A percentile compares a stretch with the other conserved stretches of the same genome.
phyloP scores from a whole-genome alignment of 1,140 invertebrate genomes.

The Aphidius gifuensis region DNA sequence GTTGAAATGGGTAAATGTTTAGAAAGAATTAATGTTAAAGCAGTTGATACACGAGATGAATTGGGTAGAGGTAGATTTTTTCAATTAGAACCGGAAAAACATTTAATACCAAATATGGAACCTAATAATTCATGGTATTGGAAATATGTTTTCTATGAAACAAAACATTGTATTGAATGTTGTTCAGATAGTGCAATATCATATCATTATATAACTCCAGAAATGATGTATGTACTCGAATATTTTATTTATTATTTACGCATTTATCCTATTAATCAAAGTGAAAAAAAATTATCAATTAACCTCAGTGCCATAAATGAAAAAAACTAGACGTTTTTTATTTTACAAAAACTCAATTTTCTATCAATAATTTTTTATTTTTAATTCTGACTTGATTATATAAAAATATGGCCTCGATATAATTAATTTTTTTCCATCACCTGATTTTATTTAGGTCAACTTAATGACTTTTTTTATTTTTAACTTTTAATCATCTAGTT shows the following conservation, averaged over 20 bases:
- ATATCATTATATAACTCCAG: constrained; percentile 92
- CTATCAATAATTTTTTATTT: no score
- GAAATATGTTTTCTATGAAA: constrained; percentile 90
- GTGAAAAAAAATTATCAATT: constrained; percentile 36
- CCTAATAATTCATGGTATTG: constrained; percentile 89
- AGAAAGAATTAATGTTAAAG: constrained; percentile 78
- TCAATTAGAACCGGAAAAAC: constrained; percentile 88
- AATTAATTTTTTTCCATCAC: no score
- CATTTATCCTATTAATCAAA: constrained; percentile 75
- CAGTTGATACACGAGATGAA: constrained; percentile 82
- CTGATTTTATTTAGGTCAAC: no score
- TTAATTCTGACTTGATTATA: no score
- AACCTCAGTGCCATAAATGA: constrained; percentile 33
- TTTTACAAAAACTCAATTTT: no score
- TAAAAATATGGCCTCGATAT: no score
- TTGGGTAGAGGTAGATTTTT: constrained; percentile 86
- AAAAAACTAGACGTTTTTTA: constrained; percentile 39
- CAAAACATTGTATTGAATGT: constrained; percentile 86
- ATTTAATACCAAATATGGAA: constrained; percentile 80
- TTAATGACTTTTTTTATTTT: no score
- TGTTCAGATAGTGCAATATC: constrained; percentile 96
- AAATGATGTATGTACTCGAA: constrained; percentile 93
- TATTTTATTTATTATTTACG: constrained; percentile 94
- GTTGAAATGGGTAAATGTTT: constrained; percentile 93
- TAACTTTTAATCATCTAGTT: no score